phyloP scores from a whole-genome alignment of 2,888 invertebrate species.

The Philonicus albiceps region DNA sequence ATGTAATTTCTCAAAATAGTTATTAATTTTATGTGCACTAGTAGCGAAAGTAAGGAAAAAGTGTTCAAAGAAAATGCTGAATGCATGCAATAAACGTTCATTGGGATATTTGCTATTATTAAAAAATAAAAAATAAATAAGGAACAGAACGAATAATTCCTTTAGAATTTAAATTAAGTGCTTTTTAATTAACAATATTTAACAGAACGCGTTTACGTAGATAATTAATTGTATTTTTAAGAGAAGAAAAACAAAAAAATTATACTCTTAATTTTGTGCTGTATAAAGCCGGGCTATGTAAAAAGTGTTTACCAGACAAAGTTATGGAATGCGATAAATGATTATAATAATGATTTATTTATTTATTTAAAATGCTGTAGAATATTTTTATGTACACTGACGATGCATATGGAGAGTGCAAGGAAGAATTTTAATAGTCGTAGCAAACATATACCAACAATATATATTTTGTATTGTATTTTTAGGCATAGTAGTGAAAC shows the following conservation, averaged over 20 bases:
- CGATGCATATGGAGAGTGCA: neutral
- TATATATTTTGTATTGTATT: constrained; percentile 35
- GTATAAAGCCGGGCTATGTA: neutral
- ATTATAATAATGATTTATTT: neutral
- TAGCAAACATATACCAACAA: neutral
- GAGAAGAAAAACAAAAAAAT: neutral
- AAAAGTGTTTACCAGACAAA: neutral
- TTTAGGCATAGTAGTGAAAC: neutral
- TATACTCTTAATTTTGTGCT: neutral
- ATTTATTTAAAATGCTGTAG: constrained; percentile 19
- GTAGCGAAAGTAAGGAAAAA: neutral
- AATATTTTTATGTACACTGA: neutral
- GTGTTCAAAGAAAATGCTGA: neutral
- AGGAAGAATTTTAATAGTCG: neutral
- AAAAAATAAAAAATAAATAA: neutral
- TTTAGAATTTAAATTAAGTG: neutral
- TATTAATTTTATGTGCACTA: neutral
- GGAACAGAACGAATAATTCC: neutral
- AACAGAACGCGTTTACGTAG: neutral
- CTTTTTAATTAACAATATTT: neutral
- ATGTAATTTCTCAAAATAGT: neutral
- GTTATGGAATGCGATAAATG: neutral
- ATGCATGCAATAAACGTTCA: neutral
- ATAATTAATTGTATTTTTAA: neutral
- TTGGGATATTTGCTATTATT: neutral